A percentile compares a stretch with the other conserved stretches of the same genome.
Conservation (phyloP, 2,888 invertebrate species). For the Chalcosyrphus nemorum region DNA sequence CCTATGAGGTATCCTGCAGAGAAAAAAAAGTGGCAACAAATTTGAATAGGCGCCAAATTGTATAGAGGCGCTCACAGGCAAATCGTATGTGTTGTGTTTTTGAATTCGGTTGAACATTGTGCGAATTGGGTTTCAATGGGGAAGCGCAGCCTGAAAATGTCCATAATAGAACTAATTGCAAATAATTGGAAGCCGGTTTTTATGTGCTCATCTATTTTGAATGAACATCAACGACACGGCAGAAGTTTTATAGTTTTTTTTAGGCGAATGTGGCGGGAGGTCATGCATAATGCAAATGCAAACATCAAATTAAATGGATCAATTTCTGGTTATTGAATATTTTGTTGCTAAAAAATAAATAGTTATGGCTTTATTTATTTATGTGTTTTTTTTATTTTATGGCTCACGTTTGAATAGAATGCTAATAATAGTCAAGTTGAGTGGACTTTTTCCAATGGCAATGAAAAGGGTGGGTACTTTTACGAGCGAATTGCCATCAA, state of each 20-base stretch:
- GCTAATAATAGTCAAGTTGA: conserved; percentile 1
- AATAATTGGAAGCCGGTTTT: conserved; percentile 66
- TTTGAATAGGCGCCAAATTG: conserved; percentile 67
- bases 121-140: conserved; percentile 7
- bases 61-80: conserved; percentile 17
- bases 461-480: too few species aligned
- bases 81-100: conserved; percentile 27
- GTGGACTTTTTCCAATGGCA: not conserved
- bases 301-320: conserved; percentile 67
- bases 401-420: conserved; percentile 12
- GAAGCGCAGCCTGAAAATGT: not conserved
- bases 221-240: conserved; percentile 11
- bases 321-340: conserved; percentile 60
- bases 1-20: too few species aligned
- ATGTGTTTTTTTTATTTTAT: conserved; percentile 14
- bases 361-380: conserved; percentile 1
- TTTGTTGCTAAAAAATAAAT: not conserved
- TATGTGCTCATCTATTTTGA: conserved; percentile 63
- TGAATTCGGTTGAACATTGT: conserved; percentile 1
- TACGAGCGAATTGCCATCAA: too few species aligned
- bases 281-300: conserved; percentile 60
- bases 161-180: conserved; percentile 70
- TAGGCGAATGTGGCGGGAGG: conserved; percentile 7
- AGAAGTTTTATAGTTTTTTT: not conserved
- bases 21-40: not conserved